Evolutionary conservation across 2,888 invertebrate species (phyloP), one percentile per base, ranked within the genome.

Genomic region (Norana najaformis): DNA sequence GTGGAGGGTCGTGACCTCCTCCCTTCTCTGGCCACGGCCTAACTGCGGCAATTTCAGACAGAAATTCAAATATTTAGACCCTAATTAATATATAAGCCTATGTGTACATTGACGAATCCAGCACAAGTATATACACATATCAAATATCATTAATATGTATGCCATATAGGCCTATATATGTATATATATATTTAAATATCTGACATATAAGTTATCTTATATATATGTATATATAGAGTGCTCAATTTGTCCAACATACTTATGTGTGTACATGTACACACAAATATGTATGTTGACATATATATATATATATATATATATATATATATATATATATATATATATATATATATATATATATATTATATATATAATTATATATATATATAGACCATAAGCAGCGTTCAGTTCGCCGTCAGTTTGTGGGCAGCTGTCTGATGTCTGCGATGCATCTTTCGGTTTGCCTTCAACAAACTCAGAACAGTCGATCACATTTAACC

Each of bases 391-490:
- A n/a, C n/a, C n/a, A n/a, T n/a, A n/a, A n/a, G n/a, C 69, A 69
- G 69, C n/a, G 69, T 69, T 69, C 11, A 11, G 69, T 69, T 69
- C n/a, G 69, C n/a, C n/a, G 69, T 69, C 69, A n/a, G n/a, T 69
- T 69, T 8, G n/a, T n/a, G 69, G 30, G n/a, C 69, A 69, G 30
- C 69, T 69, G 69, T 69, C 69, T 69, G 69, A 69, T n/a, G 11
- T 69, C n/a, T 30, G 30, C 47, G 2, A 47, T 3, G 23, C 69
- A 69, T 69, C 69, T 69, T 69, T 69, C 69, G 69, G 69, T 69
- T 69, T 69, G 69, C n/a, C 69, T 69, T 69, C 69, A 69, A 69
- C 69, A 69, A 69, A 69, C 69, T 69, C 69, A 30, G 69, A 69
- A 8, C 69, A n/a, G 69, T 69, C 69, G 69, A 69, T 69, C 30